Percentiles rank a stretch among this genome's conserved stretches.
Conservation (phyloP, 2,113 vertebrate genomes). For the Sialia sialis region DNA sequence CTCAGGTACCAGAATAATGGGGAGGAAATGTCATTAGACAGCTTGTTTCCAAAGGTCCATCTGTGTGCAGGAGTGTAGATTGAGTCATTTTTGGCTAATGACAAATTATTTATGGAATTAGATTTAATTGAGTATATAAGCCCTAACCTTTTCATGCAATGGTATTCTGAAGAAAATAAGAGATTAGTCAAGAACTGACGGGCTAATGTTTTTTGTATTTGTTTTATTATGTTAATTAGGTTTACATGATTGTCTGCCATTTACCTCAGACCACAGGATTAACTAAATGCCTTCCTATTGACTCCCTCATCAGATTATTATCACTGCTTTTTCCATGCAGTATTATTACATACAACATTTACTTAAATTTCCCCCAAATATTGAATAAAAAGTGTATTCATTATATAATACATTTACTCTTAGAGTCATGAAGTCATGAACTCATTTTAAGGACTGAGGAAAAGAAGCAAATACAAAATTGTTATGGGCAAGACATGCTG, state of each 20-base stretch:
- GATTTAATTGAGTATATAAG: neutral
- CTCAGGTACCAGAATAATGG: neutral
- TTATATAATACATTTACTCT: conserved; percentile 41
- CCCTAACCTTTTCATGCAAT: neutral
- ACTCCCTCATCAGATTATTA: conserved; percentile 11
- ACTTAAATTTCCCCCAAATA: conserved; percentile 1
- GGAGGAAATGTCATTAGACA: neutral
- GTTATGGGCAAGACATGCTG: conserved; percentile 45
- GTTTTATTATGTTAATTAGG: neutral
- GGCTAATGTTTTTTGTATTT: conserved; percentile 15
- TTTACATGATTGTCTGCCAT: conserved; percentile 32
- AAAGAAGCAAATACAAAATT: conserved; percentile 37
- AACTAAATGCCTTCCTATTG: conserved; percentile 27
- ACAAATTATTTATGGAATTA: neutral
- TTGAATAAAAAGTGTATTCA: conserved; percentile 38
- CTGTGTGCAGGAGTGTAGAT: neutral
- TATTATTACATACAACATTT: conserved; percentile 7
- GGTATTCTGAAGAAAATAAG: neutral
- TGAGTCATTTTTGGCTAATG: neutral
- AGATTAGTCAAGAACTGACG: neutral
- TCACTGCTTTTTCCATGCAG: conserved; percentile 26
- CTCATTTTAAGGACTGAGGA: conserved; percentile 50
- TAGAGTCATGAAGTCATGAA: conserved; percentile 41
- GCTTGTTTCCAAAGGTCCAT: neutral
- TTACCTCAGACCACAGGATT: conserved; percentile 31